Percentiles rank a stretch among this genome's conserved stretches.
Conservation (phyloP, 92 coral and sea anemone genomes). For the Phenganax marumi region DNA sequence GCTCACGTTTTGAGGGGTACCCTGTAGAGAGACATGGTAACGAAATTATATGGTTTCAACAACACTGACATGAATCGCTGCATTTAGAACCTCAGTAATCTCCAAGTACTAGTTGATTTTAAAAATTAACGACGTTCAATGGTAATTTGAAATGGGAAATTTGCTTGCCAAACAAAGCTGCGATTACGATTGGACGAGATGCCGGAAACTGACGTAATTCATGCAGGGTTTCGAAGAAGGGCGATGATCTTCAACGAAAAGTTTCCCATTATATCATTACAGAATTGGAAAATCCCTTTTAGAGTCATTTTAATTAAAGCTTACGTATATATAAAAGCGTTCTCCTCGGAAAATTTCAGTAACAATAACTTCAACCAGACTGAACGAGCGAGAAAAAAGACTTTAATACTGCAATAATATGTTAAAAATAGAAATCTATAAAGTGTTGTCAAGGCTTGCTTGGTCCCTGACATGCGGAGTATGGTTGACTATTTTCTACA, state of each 20-base stretch:
- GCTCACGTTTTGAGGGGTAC: too few relatives aligned
- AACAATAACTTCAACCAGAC: too few relatives aligned
- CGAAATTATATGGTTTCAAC: too few relatives aligned
- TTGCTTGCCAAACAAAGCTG: background rate
- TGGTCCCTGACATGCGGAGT: constrained; percentile 13
- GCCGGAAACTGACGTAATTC: background rate
- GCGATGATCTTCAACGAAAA: background rate
- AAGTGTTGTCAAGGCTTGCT: background rate
- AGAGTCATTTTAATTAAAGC: background rate
- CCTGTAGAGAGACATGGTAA: too few relatives aligned
- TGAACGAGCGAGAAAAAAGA: background rate
- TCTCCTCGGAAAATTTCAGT: too few relatives aligned
- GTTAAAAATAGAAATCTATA: background rate
- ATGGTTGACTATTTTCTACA: constrained; percentile 62
- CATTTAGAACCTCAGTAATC: background rate
- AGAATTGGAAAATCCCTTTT: background rate
- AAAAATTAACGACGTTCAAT: background rate
- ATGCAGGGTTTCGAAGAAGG: too few relatives aligned
- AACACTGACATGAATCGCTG: too few relatives aligned
- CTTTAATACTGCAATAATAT: background rate
- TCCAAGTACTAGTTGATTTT: background rate
- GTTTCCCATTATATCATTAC: background rate
- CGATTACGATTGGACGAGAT: constrained; percentile 1
- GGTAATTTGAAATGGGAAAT: background rate
- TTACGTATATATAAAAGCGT: background rate